A percentile compares a stretch with the other conserved stretches of the same genome.
phyloP scores from a whole-genome alignment of 2,888 invertebrate genomes.

The Malachius bipustulatus region DNA sequence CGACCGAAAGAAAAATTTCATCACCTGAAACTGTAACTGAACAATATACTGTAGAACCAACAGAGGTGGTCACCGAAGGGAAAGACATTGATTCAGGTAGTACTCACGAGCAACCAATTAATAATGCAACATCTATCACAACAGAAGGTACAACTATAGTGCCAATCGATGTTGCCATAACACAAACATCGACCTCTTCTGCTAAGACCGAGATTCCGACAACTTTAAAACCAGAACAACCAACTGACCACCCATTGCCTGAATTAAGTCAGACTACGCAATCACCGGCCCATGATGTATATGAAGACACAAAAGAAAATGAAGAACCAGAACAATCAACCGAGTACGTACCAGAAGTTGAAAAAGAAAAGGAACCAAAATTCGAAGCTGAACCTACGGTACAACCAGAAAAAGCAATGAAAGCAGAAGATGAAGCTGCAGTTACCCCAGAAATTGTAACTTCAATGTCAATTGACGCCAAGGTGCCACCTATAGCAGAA shows the following conservation, averaged over 20 bases:
- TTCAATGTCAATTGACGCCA: slow-evolving; percentile 6
- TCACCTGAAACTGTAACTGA: slow-evolving; percentile 7
- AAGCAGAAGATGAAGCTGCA: too few species aligned
- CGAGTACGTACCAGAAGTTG: slow-evolving; percentile 9
- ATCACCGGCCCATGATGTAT: not conserved
- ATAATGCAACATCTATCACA: slow-evolving; percentile 8
- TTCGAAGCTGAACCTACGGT: slow-evolving; percentile 6
- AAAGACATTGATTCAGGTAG: too few species aligned
- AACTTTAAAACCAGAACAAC: slow-evolving; percentile 9
- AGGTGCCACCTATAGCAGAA: slow-evolving; percentile 10
- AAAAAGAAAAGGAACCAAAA: not conserved
- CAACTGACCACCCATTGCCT: slow-evolving; percentile 7
- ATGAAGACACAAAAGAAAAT: slow-evolving; percentile 10
- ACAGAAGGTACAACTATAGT: too few species aligned
- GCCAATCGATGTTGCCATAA: too few species aligned
- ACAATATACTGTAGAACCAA: slow-evolving; percentile 4
- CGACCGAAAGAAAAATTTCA: slow-evolving; percentile 6
- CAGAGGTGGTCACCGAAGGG: too few species aligned
- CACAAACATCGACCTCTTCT: too few species aligned
- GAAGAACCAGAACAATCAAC: slow-evolving; percentile 13
- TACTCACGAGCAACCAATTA: slow-evolving; percentile 5
- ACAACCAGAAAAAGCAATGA: slow-evolving; percentile 2
- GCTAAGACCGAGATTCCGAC: slow-evolving; percentile 22
- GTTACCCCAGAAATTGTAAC: not conserved
- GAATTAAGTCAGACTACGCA: slow-evolving; percentile 10